phyloP scores from a whole-genome alignment of 2,888 invertebrate genomes.

The Melieria omissa region DNA sequence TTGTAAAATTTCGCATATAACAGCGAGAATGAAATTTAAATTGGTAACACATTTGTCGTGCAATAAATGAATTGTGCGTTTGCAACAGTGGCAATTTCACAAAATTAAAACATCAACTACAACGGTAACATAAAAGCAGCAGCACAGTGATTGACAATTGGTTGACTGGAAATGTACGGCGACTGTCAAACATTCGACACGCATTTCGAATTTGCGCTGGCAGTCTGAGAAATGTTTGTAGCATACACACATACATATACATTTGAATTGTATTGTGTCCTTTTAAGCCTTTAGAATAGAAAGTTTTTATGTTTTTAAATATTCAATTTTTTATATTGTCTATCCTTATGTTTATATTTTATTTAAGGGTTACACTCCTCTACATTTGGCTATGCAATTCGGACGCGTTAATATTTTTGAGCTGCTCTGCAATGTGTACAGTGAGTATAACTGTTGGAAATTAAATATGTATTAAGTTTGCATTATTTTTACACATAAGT shows the following conservation, averaged over 20 bases:
- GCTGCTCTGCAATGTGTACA: slow-evolving; percentile 88
- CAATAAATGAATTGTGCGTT: slow-evolving; percentile 54
- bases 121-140: slow-evolving; percentile 45
- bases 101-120: slow-evolving; percentile 41
- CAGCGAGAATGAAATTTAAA: slow-evolving; percentile 49
- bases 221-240: neutral
- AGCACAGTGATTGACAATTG: slow-evolving; percentile 55
- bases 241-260: neutral
- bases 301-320: slow-evolving; percentile 11
- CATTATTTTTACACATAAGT: no score
- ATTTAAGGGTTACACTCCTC: slow-evolving; percentile 91
- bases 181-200: slow-evolving; percentile 45
- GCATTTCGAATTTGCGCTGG: slow-evolving; percentile 35
- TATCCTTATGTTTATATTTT: neutral
- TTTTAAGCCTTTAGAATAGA: slow-evolving; percentile 19
- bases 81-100: slow-evolving; percentile 28
- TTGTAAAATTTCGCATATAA: slow-evolving; percentile 47
- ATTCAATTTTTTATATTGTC: neutral
- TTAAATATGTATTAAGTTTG: no score
- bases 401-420: slow-evolving; percentile 88
- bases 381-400: slow-evolving; percentile 93
- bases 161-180: slow-evolving; percentile 9
- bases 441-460: slow-evolving; percentile 71
- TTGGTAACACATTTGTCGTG: slow-evolving; percentile 54
- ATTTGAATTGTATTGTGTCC: neutral